Evolutionary conservation across 2,113 vertebrate species (phyloP).

Genomic region (Brienomyrus brachyistius): DNA sequence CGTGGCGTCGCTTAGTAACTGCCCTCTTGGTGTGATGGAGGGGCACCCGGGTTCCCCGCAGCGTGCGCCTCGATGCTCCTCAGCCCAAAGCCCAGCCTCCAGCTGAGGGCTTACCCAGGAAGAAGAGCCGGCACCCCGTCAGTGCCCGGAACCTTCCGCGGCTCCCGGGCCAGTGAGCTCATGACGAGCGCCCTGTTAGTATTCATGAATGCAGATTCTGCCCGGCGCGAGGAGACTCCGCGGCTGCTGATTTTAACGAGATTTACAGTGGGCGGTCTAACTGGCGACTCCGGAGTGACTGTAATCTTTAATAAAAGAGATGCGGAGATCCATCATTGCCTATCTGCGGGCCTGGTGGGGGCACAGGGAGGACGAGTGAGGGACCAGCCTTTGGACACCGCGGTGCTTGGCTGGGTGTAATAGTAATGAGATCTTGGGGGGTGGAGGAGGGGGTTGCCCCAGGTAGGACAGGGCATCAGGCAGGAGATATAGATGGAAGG

Average conservation of each 20-base stretch:
- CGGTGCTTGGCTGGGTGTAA: conserved; percentile 78
- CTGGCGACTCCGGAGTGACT: not conserved
- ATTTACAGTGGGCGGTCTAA: conserved; percentile 10
- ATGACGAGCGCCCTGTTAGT: not conserved
- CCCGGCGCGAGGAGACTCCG: not conserved
- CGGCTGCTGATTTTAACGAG: conserved; percentile 11
- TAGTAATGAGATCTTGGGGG: conserved; percentile 58
- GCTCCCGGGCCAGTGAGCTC: not conserved
- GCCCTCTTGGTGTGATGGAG: not conserved
- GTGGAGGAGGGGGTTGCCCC: not conserved
- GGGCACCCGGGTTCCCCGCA: not conserved
- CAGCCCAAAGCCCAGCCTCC: not conserved
- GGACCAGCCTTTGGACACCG: conserved; percentile 86
- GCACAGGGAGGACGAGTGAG: not conserved
- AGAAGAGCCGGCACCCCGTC: not conserved
- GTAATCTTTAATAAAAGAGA: conserved; percentile 10
- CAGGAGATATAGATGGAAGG: not conserved
- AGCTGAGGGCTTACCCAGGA: not conserved
- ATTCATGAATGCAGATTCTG: conserved; percentile 13
- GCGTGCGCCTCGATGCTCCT: not conserved
- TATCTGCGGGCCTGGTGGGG: not conserved
- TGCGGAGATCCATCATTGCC: not conserved
- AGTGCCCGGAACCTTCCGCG: not conserved
- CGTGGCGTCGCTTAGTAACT: not conserved
- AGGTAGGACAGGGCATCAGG: not conserved